Evolutionary conservation across 1,140 invertebrate species (phyloP).

Genomic region (Drosophila tsacasi): DNA sequence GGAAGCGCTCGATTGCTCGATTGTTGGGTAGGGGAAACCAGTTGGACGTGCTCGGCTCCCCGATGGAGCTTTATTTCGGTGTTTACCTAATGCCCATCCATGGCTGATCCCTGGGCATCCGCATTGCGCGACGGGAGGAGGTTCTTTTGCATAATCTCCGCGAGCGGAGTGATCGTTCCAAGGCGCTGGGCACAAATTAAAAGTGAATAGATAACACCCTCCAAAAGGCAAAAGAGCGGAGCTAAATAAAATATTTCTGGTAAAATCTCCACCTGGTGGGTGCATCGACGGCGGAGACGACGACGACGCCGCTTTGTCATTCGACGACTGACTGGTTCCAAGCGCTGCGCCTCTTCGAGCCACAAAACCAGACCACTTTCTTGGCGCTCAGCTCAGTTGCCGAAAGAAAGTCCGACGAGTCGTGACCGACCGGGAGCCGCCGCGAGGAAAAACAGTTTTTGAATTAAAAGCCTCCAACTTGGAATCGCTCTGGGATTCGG

Average conservation of each 20-base stretch:
- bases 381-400: constrained; percentile 80
- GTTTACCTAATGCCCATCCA: constrained; percentile 30
- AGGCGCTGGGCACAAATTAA: constrained; percentile 43
- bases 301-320: constrained; percentile 64
- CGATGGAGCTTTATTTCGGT: constrained; percentile 12
- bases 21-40: constrained; percentile 49
- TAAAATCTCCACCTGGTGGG: constrained; percentile 55
- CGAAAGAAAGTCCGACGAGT: constrained; percentile 83
- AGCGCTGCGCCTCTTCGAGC: constrained; percentile 52
- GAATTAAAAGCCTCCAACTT: constrained; percentile 14
- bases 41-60: constrained; percentile 62
- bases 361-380: constrained; percentile 84
- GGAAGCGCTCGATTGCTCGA: constrained; percentile 62
- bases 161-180: constrained; percentile 23
- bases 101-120: constrained; percentile 36
- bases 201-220: constrained; percentile 13
- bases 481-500: constrained; percentile 18
- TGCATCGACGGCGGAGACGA: constrained; percentile 36
- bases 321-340: constrained; percentile 65
- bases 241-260: constrained; percentile 44
- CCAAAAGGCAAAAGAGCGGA: constrained; percentile 24
- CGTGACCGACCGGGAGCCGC: constrained; percentile 56
- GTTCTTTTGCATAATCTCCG: constrained; percentile 65
- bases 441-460: constrained; percentile 21
- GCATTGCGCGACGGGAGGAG: constrained; percentile 27